These are phyloP conservation scores for Drosophila pseudoobscura DNA, from an alignment of 1,140 invertebrate species.

Conservation along the genomic window DNA sequence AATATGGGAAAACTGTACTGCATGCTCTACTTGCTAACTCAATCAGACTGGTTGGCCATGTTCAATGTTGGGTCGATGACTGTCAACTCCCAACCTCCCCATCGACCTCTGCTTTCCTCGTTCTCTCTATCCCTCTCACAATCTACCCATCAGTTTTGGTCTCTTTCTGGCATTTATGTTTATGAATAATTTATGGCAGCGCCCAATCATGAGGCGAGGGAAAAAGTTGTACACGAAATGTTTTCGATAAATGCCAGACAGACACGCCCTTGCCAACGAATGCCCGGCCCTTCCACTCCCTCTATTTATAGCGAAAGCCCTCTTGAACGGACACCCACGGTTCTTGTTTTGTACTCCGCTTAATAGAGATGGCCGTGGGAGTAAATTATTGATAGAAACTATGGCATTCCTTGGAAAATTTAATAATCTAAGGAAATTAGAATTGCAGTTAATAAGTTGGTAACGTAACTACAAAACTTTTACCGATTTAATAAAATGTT, in stretches of 20 bases:
- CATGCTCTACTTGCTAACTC: constrained; percentile 38
- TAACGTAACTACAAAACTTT: too few species aligned
- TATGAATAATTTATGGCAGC: constrained; percentile 76
- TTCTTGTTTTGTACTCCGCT: neutral
- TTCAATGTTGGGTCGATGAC: constrained; percentile 29
- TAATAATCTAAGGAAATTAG: too few species aligned
- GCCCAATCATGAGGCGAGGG: constrained; percentile 70
- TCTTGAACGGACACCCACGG: too few species aligned
- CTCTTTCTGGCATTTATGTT: constrained; percentile 53
- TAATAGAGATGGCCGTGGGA: neutral
- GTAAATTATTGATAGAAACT: too few species aligned
- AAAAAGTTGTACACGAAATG: constrained; percentile 58
- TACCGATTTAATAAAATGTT: too few species aligned
- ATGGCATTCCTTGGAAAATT: too few species aligned
- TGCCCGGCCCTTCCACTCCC: neutral
- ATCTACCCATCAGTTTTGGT: constrained; percentile 22
- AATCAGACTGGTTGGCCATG: constrained; percentile 36
- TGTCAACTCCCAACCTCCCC: constrained; percentile 5
- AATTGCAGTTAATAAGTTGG: too few species aligned
- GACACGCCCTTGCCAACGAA: constrained; percentile 50
- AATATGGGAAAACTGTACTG: neutral
- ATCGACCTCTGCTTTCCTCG: neutral
- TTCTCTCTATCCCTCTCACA: constrained; percentile 11
- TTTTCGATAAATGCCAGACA: constrained; percentile 63
- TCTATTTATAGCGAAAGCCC: too few species aligned